Percentiles rank a stretch among this genome's conserved stretches.
Conservation (phyloP, 2,797 vertebrate species). For the Huso huso region DNA sequence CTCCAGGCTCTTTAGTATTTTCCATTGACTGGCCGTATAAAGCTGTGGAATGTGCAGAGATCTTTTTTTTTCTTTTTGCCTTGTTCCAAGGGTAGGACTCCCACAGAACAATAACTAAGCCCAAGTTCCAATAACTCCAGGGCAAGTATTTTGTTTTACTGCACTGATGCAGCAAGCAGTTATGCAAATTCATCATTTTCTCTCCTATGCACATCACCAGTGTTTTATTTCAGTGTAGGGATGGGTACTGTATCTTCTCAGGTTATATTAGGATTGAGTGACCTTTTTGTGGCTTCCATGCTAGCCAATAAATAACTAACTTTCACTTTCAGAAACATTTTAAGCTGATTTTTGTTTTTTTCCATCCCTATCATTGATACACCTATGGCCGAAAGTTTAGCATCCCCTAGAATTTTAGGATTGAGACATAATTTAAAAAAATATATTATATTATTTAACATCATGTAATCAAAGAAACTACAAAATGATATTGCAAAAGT, state of each 20-base stretch:
- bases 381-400: no score
- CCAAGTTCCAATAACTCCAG: constrained; percentile 12
- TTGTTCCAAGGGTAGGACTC: constrained; percentile 19
- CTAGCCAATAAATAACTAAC: not conserved
- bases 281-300: not conserved
- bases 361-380: no score
- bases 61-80: constrained; percentile 26
- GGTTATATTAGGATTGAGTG: constrained; percentile 5
- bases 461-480: no score
- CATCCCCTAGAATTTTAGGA: no score
- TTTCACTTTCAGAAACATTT: not conserved
- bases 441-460: no score
- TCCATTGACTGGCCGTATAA: constrained; percentile 19
- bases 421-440: no score
- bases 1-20: constrained; percentile 21
- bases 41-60: constrained; percentile 23
- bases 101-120: constrained; percentile 10
- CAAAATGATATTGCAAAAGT: no score
- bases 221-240: not conserved
- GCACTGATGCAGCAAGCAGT: constrained; percentile 36
- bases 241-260: not conserved
- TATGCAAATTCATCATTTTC: not conserved
- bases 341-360: no score
- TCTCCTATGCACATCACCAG: no score
- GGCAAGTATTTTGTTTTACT: constrained; percentile 27